Evolutionary conservation across 2,888 invertebrate species (phyloP), one percentile per base, ranked within the genome.

Genomic region (Mimachlamys varia): DNA sequence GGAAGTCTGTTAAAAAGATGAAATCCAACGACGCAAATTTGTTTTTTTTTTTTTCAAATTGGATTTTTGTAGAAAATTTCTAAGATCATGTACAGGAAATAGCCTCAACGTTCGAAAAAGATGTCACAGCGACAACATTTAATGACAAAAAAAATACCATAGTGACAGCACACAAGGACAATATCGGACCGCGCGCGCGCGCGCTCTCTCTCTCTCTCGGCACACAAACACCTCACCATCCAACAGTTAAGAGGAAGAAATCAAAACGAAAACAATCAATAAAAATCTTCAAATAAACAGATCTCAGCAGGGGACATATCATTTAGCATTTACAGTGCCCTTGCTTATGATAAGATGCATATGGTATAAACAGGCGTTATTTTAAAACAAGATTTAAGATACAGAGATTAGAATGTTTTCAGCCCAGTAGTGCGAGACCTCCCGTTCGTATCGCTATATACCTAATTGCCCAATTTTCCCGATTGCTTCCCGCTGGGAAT

Each of bases 381-480:
- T 33, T 76, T 33, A 33, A 76, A 76, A 33, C 76, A 76, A 76
- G 33, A 76, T 76, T 33, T 76, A 7, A 27, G 76, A 76, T 76
- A 76, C 33, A 76, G 0, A 76, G 76, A 76, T 76, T 76, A 76
- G 27, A 33, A 76, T 76, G 33, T 76, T 76, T 76, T 33, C 76
- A 33, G 27, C 76, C 27, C 7, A 27, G 22, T 76, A 76, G 76
- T 76, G 76, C 76, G 76, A 76, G 76, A 76, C 76, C 76, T 76
- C 76, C 76, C 76, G 76, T 27, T 76, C 76, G 76, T 76, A 76
- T 76, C 76, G 17, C 76, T 76, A 27, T 33, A 76, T 33, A 76
- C 33, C 76, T 76, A 76, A 76, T 76, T 76, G 76, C 76, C 76
- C 76, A 76, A 76, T 76, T 76, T 76, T 22, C 76, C 76, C 76